phyloP scores from a whole-genome alignment of 2,113 vertebrate genomes.

The Hippocampus mohnikei region DNA sequence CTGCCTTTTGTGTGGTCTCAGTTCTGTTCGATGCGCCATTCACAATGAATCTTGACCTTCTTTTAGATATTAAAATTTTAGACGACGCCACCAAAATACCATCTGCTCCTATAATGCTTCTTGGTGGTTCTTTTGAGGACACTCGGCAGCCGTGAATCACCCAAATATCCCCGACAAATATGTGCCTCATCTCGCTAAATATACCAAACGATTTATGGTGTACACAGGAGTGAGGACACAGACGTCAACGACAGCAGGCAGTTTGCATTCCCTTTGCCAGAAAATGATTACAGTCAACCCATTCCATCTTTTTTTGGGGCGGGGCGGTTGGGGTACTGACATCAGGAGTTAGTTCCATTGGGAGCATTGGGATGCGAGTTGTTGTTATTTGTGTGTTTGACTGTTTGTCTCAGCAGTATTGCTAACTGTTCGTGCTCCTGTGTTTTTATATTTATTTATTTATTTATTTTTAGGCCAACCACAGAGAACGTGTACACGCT shows the following conservation, averaged over 20 bases:
- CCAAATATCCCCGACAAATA: slow-evolving; percentile 30
- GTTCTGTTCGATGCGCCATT: too few species aligned
- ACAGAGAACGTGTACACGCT: slow-evolving; percentile 69
- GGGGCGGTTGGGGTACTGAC: too few species aligned
- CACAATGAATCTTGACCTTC: too few species aligned
- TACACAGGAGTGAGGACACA: slow-evolving; percentile 48
- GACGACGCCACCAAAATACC: neutral
- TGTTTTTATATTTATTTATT: too few species aligned
- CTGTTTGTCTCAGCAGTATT: too few species aligned
- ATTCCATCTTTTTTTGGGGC: neutral
- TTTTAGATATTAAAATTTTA: too few species aligned
- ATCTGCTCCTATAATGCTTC: neutral
- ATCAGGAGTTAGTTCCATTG: too few species aligned
- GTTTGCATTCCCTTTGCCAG: slow-evolving; percentile 14
- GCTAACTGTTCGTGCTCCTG: neutral
- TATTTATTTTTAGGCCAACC: slow-evolving; percentile 44
- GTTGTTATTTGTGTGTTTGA: too few species aligned
- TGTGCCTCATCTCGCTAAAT: slow-evolving; percentile 26
- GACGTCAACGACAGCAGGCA: slow-evolving; percentile 50
- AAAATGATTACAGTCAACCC: slow-evolving; percentile 1
- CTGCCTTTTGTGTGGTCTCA: too few species aligned
- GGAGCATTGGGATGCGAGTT: too few species aligned
- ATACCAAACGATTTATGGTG: slow-evolving; percentile 27
- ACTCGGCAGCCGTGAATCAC: slow-evolving; percentile 10
- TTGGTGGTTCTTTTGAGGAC: neutral